Evolutionary conservation across 2,797 vertebrate species (phyloP), one percentile per base, ranked within the genome.

Genomic region (Malurus splendens): DNA sequence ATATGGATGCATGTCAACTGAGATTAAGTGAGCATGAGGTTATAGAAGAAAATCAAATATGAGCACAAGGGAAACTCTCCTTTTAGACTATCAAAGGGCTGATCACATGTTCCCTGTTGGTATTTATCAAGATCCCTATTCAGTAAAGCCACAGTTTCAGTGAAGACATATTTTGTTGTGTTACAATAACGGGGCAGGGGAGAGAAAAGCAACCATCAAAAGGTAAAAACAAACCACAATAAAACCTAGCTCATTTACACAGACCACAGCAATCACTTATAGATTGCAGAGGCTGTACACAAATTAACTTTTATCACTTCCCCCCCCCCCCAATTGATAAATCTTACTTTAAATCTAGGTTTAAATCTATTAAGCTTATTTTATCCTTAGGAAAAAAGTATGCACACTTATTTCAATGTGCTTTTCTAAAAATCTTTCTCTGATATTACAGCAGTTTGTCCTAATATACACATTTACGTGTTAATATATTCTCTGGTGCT

Each of bases 21-120:
- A 96, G 93, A 96, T 95, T 94, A 97, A 92, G 81, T 78, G 87
- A 95, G 78, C 90, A 91, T 80, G 91, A 96, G 93, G 94, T 95
- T 91, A 94, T 82, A 79, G 88, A 89, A 91, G 93, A 95, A 96
- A 97, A 96, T 95, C 91, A 96, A 96, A 96, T 95, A 95, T 54
- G 60, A 94, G 76, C 83, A 95, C 90, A 92, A 87, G 87, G 89
- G 90, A 96, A 95, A 96, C 88, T 94, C 74, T 94, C 67, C 83
- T 95, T 96, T 93, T 73, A 94, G 91, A 82, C 93, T 95, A 97
- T 94, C 89, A 94, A 95, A 96, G 85, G 75, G 74, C 42, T 95
- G 95, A 92, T 95, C 96, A 95, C 94, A 96, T 94, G 95, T 95
- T 96, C 84, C 87, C 87, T 94, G 92, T 90, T 94, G 84, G 93